Percentiles rank a stretch among this genome's conserved stretches.
These are phyloP conservation scores for Amblyraja radiata DNA, from an alignment of 2,797 vertebrate genomes.

Conservation along the genomic window DNA sequence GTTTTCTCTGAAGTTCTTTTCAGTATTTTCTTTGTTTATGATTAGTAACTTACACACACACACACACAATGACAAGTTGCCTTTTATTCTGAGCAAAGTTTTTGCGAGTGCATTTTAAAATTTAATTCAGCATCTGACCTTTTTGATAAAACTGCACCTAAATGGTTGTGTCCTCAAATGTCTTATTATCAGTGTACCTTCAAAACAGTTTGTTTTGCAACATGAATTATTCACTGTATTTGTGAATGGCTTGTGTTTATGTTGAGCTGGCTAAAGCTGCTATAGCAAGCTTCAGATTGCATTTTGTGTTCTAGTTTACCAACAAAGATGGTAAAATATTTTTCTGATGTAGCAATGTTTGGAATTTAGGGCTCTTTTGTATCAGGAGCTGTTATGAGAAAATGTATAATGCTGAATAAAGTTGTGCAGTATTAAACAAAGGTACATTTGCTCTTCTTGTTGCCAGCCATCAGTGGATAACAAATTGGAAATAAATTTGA, in stretches of 20 bases:
- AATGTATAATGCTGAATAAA: slow-evolving; percentile 61
- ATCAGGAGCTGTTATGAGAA: slow-evolving; percentile 60
- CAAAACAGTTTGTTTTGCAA: background rate
- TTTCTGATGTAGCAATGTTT: slow-evolving; percentile 41
- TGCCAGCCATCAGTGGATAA: background rate
- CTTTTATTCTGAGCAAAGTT: background rate
- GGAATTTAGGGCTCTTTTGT: slow-evolving; percentile 49
- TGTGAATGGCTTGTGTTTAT: background rate
- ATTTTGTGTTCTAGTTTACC: slow-evolving; percentile 37
- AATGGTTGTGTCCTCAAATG: background rate
- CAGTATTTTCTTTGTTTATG: slow-evolving; percentile 6
- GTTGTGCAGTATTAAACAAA: slow-evolving; percentile 40
- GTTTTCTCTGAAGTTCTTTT: background rate
- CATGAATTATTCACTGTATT: slow-evolving; percentile 31
- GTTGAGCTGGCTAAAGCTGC: background rate
- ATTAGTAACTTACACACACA: background rate
- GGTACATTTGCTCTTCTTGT: background rate
- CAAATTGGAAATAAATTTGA: slow-evolving; percentile 6
- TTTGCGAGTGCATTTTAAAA: background rate
- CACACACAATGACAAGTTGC: background rate
- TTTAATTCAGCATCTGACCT: background rate
- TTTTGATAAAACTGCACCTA: background rate
- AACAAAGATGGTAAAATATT: slow-evolving; percentile 1
- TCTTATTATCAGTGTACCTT: background rate
- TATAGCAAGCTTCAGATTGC: background rate